Conservation (phyloP, 2,888 invertebrate species). For the Corbicula japonica region DNA sequence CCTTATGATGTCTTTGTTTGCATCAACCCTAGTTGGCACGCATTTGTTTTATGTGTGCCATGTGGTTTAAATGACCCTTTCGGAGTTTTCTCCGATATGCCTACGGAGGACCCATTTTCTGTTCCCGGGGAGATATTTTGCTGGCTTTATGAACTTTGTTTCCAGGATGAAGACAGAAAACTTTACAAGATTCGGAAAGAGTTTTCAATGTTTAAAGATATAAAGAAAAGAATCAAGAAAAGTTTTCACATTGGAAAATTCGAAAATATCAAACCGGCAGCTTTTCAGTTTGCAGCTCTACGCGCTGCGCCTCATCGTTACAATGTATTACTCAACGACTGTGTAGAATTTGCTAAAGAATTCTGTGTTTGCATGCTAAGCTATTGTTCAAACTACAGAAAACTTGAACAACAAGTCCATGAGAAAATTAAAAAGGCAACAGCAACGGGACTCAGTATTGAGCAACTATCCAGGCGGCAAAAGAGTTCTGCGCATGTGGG, state of each 20-base stretch:
- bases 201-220: constrained; percentile 31
- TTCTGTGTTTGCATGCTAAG: constrained; percentile 50
- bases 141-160: constrained; percentile 49
- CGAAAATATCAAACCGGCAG: constrained; percentile 26
- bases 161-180: constrained; percentile 42
- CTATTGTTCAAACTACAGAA: constrained; percentile 47
- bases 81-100: constrained; percentile 12
- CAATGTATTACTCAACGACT: constrained; percentile 57
- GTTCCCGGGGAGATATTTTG: constrained; percentile 33
- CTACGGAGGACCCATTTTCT: constrained; percentile 39
- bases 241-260: constrained; percentile 52
- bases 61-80: neutral
- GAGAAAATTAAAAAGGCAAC: constrained; percentile 48
- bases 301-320: constrained; percentile 55
- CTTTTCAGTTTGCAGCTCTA: constrained; percentile 51
- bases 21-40: constrained; percentile 60
- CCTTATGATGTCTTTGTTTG: constrained; percentile 57
- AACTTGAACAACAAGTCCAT: constrained; percentile 41
- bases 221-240: constrained; percentile 46
- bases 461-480: constrained; percentile 49
- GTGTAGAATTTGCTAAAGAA: constrained; percentile 62
- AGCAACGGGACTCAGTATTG: constrained; percentile 54
- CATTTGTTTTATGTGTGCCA: constrained; percentile 51
- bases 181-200: constrained; percentile 48
- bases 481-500: constrained; percentile 42